Percentiles rank a stretch among this genome's conserved stretches.
These are phyloP conservation scores for Pogonophryne albipinna DNA, from an alignment of 2,797 vertebrate species.

Conservation along the genomic window DNA sequence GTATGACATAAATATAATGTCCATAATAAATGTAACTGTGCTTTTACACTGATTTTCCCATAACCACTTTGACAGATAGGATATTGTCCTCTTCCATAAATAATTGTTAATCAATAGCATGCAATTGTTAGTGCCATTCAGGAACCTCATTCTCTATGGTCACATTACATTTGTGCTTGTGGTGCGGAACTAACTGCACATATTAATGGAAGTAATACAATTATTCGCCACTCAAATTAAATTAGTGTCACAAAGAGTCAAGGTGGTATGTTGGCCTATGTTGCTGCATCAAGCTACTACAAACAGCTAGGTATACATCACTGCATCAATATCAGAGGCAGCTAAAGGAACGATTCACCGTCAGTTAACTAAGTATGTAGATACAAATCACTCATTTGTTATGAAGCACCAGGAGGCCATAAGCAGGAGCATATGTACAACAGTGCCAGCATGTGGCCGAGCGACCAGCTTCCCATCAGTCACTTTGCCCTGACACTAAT, in stretches of 20 bases:
- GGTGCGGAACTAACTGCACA: conserved; percentile 62
- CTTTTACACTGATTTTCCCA: not conserved
- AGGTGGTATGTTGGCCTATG: conserved; percentile 21
- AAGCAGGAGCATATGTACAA: conserved; percentile 48
- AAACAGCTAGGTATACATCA: conserved; percentile 11
- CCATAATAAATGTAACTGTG: not conserved
- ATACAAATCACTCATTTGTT: conserved; percentile 54
- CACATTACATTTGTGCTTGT: conserved; percentile 54
- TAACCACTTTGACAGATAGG: conserved; percentile 16
- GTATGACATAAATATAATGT: not conserved
- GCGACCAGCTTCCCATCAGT: conserved; percentile 74
- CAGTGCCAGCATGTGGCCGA: conserved; percentile 55
- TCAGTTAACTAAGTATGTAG: conserved; percentile 44
- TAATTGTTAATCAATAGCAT: conserved; percentile 55
- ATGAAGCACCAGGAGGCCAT: conserved; percentile 43
- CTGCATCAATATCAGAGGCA: conserved; percentile 21
- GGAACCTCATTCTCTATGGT: conserved; percentile 53
- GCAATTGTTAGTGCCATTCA: conserved; percentile 59
- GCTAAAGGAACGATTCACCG: conserved; percentile 46
- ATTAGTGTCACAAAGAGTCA: conserved; percentile 69
- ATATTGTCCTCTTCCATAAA: conserved; percentile 8
- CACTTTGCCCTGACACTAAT: conserved; percentile 77
- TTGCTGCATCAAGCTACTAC: conserved; percentile 9
- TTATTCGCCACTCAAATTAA: conserved; percentile 71
- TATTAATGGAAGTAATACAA: conserved; percentile 73